Percentiles rank a stretch among this genome's conserved stretches.
These are phyloP conservation scores for Physeter macrocephalus DNA, from an alignment of 2,113 vertebrate genomes.

Conservation along the genomic window DNA sequence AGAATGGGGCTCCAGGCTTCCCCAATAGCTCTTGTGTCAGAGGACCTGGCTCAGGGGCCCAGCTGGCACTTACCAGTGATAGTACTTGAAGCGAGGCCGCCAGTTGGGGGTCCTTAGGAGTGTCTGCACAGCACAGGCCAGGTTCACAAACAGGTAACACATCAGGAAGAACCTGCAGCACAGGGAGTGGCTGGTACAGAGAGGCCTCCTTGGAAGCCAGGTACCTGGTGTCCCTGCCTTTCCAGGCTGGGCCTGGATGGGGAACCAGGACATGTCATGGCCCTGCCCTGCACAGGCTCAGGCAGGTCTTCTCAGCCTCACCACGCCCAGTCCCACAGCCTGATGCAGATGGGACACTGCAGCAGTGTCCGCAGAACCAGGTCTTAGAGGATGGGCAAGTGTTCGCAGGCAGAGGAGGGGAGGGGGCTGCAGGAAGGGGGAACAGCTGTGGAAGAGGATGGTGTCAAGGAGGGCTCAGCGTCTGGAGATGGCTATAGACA, in stretches of 20 bases:
- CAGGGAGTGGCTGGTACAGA: background rate
- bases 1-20: background rate
- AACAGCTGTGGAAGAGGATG: background rate
- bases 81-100: conserved; percentile 96
- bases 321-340: background rate
- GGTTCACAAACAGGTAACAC: conserved; percentile 99
- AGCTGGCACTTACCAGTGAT: conserved; percentile 90
- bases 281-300: background rate
- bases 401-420: background rate
- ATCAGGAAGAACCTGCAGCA: conserved; percentile 96
- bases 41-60: background rate
- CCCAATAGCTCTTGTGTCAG: background rate
- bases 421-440: background rate
- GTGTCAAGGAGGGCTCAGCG: background rate
- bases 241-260: background rate
- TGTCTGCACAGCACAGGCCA: conserved; percentile 97
- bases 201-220: background rate
- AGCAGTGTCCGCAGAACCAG: background rate
- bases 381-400: background rate
- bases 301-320: background rate
- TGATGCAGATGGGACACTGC: background rate
- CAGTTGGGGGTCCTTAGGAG: conserved; percentile 96
- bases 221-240: background rate
- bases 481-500: background rate
- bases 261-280: background rate